Conservation (phyloP, 1,140 invertebrate genomes). For the Trypoxylus dichotomus region DNA sequence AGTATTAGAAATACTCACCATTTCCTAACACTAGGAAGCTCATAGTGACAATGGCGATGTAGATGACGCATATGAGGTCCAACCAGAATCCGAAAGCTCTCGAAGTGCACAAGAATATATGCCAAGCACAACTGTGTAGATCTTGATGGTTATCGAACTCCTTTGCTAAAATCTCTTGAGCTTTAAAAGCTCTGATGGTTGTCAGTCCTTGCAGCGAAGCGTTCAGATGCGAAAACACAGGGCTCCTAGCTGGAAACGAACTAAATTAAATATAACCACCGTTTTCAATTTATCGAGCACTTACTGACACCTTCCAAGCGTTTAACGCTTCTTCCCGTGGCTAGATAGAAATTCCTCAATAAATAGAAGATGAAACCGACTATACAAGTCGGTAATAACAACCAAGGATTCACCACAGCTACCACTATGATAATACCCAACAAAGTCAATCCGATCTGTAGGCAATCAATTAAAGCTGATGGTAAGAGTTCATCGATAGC, state of each 20-base stretch:
- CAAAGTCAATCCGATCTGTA: conserved; percentile 60
- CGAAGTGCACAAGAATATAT: conserved; percentile 60
- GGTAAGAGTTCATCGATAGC: conserved; percentile 84
- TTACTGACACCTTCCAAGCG: conserved; percentile 84
- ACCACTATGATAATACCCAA: conserved; percentile 77
- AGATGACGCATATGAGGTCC: conserved; percentile 59
- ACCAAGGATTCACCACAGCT: conserved; percentile 72
- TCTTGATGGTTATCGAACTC: conserved; percentile 71
- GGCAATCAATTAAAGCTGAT: conserved; percentile 71
- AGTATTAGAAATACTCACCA: conserved; percentile 35
- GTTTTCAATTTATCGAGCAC: conserved; percentile 47
- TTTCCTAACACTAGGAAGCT: conserved; percentile 52
- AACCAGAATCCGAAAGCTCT: conserved; percentile 70
- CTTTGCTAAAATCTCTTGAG: conserved; percentile 63
- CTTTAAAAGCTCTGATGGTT: conserved; percentile 84
- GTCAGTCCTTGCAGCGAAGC: conserved; percentile 85
- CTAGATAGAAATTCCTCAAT: conserved; percentile 75
- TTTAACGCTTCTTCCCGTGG: conserved; percentile 82
- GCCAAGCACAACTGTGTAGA: conserved; percentile 70
- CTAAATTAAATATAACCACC: conserved; percentile 16
- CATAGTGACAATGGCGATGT: conserved; percentile 58
- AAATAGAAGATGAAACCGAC: conserved; percentile 72
- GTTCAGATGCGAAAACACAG: conserved; percentile 86
- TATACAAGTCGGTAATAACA: conserved; percentile 69
- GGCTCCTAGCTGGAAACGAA: conserved; percentile 65